Conservation (phyloP, 2,113 vertebrate species). For the Larimichthys polyactis region DNA sequence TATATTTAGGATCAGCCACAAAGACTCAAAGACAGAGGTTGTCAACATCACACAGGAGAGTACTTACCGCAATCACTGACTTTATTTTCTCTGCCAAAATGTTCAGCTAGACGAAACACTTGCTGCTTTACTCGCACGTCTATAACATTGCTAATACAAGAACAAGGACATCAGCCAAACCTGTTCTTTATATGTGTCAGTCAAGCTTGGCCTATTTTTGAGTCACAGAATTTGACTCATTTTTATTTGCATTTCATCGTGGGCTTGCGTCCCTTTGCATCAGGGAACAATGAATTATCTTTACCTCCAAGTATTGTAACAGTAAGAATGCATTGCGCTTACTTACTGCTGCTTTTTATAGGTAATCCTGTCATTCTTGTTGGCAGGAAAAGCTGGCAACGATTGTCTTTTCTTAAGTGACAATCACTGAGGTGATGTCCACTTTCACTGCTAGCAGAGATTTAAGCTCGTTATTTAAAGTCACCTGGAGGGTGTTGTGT, state of each 20-base stretch:
- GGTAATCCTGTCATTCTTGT: conserved; percentile 68
- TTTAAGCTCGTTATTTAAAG: conserved; percentile 81
- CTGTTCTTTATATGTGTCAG: conserved; percentile 64
- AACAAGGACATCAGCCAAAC: conserved; percentile 51
- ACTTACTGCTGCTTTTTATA: conserved; percentile 61
- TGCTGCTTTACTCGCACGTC: background rate
- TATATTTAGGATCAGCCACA: background rate
- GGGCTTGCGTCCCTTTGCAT: conserved; percentile 44
- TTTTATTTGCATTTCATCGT: conserved; percentile 51
- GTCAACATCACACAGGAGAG: conserved; percentile 14
- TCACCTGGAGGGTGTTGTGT: conserved; percentile 66
- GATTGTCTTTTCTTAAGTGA: conserved; percentile 37
- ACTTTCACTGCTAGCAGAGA: conserved; percentile 59
- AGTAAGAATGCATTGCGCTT: conserved; percentile 40
- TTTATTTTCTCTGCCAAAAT: conserved; percentile 27
- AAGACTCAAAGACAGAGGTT: conserved; percentile 8
- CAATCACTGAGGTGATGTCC: conserved; percentile 65
- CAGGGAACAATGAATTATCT: conserved; percentile 51
- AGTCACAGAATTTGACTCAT: conserved; percentile 41
- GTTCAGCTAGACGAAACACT: conserved; percentile 12
- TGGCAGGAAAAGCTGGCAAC: conserved; percentile 41
- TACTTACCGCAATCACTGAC: conserved; percentile 12
- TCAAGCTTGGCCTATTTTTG: conserved; percentile 74
- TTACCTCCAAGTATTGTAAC: conserved; percentile 45
- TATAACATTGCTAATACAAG: conserved; percentile 46